Evolutionary conservation across 2,797 vertebrate genomes (phyloP), one percentile per base, ranked within the genome.

Genomic region (Natrix natrix): DNA sequence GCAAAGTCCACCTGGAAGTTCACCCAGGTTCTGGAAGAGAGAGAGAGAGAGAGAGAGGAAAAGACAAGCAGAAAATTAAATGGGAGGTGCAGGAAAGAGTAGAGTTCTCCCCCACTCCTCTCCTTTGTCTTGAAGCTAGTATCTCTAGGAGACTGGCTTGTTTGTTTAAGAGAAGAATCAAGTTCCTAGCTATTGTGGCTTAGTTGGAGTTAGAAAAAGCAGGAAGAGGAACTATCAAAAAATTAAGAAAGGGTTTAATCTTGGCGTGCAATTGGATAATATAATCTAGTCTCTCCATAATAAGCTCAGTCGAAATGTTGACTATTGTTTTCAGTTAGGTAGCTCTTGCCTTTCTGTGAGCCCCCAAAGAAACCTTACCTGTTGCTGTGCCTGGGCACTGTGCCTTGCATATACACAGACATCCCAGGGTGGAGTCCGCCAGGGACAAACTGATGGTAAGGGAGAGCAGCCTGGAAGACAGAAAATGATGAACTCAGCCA

Each of bases 361-460:
- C 5, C 5, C 66, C 2, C 66, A 5, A 48, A 54, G 14, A 26
- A 69, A 48, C 4, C 4, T 96, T 92, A 98, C 98, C 98, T 98
- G 90, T 92, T 97, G 17, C 98, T 97, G 16, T 97, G 48, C 6
- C 97, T 92, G 0, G 96, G 97, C 26, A 98, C 87, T 0, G 92
- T 90, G 26, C 98, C 98, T 95, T 98, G 98, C 91, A 99, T 97
- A 93, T 98, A 98, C 74, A 99, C 32, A 5, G 98, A 98, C 66
- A 69, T 69, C n/a, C 66, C 66, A 69, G 66, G 66, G 32, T 8
- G 66, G n/a, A 69, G 66, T 69, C 98, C 98, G 0, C 98, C 98
- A 5, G 96, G 91, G 90, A 99, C 97, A 10, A 98, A 96, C 14
- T 97, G 96, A 14, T 96, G 66, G 92, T 98, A 98, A 1, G 98